Base-by-base conservation (phyloP, 2,888 invertebrate species). In the Polymixis flavicincta region DNA sequence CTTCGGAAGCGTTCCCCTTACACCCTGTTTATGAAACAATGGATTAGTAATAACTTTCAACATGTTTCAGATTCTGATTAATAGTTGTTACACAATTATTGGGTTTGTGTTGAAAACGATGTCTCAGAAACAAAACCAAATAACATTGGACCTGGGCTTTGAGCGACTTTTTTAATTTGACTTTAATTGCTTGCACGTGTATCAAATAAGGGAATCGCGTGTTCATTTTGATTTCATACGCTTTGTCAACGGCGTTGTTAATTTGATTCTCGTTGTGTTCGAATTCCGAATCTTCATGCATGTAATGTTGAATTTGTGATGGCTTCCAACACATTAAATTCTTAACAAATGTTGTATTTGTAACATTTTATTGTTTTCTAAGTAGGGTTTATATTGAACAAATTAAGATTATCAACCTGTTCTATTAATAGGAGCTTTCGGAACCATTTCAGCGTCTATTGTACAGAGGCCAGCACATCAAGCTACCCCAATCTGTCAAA, bases 111-210 rank as follows among this genome's bases (percentile, higher is more conserved):
- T 45, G 25, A 76, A 76, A 48, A 61, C 54, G 25, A 45, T 14
- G 45, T n/a, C 25, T 63, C 28, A 74, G 52, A 76, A 66, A 78
- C n/a, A 60, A 74, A 72, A 25, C 45, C 68, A 76, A 50, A 72
- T 79, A 67, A 59, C 61, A 50, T 54, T 61, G 60, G 11, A 69
- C 37, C 45, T 70, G 25, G 9, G 14, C 7, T 19, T n/a, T 78
- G 28, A n/a, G n/a, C 65, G 14, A 9, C 42, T 54, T 57, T n/a
- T 55, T 70, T 57, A 45, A 75, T 66, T 63, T 28, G 28, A 68
- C 17, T 54, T 25, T n/a, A 59, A 73, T 64, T 64, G 32, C 61
- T 78, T 54, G 7, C 14, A 8, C 9, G 37, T 17, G 25, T 37
- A 28, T 5, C 9, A 69, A 69, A 54, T 59, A 54, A n/a, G 52